Evolutionary conservation across 2,113 vertebrate genomes (phyloP), one percentile per base, ranked within the genome.

Genomic region (Miniopterus natalensis): DNA sequence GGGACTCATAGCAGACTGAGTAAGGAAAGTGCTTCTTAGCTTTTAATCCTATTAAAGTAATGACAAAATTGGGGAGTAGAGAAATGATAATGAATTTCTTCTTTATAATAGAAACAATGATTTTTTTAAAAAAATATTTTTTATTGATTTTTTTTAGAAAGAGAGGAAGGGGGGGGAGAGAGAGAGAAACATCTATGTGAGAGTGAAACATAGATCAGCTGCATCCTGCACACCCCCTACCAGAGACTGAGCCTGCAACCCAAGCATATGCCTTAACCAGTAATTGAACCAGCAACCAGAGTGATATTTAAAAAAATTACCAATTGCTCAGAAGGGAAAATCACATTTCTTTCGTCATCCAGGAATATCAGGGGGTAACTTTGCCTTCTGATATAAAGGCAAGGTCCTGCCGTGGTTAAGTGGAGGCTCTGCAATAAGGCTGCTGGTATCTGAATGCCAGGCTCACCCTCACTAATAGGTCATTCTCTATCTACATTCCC

Each of bases 391-490:
- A 45, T 1, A 1, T n/a, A 29, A 78, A 55, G 18, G 3, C 25
- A 29, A 10, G 8, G 18, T 2, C 1, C 8, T 6, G 3, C 23
- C n/a, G 1, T 47, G 25, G 27, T 8, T 53, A 36, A 29, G 47
- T 27, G 20, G 31, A 8, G 63, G 0, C 42, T n/a, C 1, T 23
- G 25, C 1, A 4, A 27, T 3, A 9, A 40, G 11, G 27, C 6
- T 36, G 11, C 14, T 79, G 14, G 6, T 18, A 25, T 63, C 42
- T 66, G 6, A 29, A 29, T 31, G 29, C 42, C 9, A 66, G 40
- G 11, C 40, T 93, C 10, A 1, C 3, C 25, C 13, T 71, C 23
- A n/a, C 29, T 49, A 5, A 2, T 0, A 55, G 55, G 6, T 40
- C 13, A 3, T 59, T 1, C 12, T 81, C 29, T 45, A 8, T 65